These are phyloP conservation scores for Chascanopsetta lugubris DNA, from an alignment of 2,113 vertebrate genomes.

Conservation along the genomic window DNA sequence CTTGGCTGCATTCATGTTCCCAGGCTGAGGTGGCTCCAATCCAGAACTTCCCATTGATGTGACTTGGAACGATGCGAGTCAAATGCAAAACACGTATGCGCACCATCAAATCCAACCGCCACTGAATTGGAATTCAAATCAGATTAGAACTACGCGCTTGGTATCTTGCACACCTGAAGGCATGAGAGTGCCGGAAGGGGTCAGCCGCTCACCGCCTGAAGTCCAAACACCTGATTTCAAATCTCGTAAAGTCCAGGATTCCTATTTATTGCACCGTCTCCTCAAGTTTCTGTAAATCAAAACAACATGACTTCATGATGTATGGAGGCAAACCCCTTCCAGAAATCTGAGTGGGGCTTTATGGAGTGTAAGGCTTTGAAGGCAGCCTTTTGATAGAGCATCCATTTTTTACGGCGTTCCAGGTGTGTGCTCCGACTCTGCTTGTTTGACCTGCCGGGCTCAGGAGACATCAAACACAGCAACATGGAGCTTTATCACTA, in stretches of 20 bases:
- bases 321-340: background rate
- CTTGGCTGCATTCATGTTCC: too few relatives aligned
- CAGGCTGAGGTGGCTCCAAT: too few relatives aligned
- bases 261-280: background rate
- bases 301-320: background rate
- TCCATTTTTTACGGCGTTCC: slow-evolving; percentile 26
- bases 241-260: background rate
- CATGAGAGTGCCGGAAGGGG: too few relatives aligned
- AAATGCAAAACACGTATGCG: too few relatives aligned
- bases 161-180: too few relatives aligned
- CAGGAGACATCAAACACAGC: slow-evolving; percentile 52
- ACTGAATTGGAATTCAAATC: too few relatives aligned
- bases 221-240: background rate
- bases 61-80: too few relatives aligned
- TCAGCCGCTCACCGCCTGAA: too few relatives aligned
- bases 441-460: slow-evolving; percentile 41
- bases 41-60: too few relatives aligned
- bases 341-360: background rate
- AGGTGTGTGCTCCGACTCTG: slow-evolving; percentile 23
- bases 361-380: slow-evolving; percentile 1
- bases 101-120: too few relatives aligned
- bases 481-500: slow-evolving; percentile 35
- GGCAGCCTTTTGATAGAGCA: slow-evolving; percentile 16
- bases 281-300: background rate
- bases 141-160: too few relatives aligned